Conservation (phyloP, 2,113 vertebrate species). For the Ceuthmochares aereus region DNA sequence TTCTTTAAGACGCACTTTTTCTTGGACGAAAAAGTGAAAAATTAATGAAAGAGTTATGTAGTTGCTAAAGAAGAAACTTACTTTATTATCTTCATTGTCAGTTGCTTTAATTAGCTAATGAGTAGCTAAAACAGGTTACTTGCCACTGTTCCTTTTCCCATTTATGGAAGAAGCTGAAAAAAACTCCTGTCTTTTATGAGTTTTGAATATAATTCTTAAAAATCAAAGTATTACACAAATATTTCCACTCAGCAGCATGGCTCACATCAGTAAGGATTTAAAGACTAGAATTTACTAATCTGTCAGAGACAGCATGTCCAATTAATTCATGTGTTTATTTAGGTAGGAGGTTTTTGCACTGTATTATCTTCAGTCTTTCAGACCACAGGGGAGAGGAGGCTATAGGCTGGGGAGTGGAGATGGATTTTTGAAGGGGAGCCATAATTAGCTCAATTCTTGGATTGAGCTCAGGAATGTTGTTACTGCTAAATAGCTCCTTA, state of each 20-base stretch:
- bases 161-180: neutral
- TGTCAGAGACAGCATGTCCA: neutral
- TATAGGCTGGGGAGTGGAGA: neutral
- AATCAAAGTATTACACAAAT: neutral
- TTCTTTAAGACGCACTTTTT: neutral
- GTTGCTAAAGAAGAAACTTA: neutral
- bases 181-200: neutral
- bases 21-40: neutral
- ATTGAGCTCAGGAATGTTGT: constrained; percentile 61
- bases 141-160: neutral
- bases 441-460: constrained; percentile 66
- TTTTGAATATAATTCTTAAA: constrained; percentile 15
- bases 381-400: neutral
- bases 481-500: constrained; percentile 69
- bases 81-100: neutral
- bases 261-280: constrained; percentile 21
- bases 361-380: constrained; percentile 17
- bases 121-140: neutral
- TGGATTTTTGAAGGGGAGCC: constrained; percentile 61
- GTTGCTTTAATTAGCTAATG: neutral
- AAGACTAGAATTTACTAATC: constrained; percentile 36
- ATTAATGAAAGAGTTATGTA: neutral
- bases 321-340: constrained; percentile 58
- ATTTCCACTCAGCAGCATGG: constrained; percentile 37
- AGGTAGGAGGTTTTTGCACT: constrained; percentile 38